These are phyloP conservation scores for Neotoma lepida DNA, from an alignment of 2,113 vertebrate genomes.

Conservation along the genomic window DNA sequence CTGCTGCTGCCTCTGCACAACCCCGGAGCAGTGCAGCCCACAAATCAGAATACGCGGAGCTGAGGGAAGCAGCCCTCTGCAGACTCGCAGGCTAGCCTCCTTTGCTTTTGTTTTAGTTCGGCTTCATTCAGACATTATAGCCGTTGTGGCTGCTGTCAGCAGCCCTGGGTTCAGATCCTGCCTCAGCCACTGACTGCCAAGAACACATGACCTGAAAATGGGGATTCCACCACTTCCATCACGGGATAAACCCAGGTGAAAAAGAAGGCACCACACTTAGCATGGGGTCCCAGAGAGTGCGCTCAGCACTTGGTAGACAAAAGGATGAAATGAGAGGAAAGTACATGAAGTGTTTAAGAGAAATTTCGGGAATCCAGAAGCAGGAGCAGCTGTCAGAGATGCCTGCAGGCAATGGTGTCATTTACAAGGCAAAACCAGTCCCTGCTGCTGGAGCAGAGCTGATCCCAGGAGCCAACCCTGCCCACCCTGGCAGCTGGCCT, in stretches of 20 bases:
- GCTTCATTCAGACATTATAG: neutral
- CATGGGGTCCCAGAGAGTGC: neutral
- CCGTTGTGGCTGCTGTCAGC: neutral
- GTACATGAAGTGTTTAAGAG: neutral
- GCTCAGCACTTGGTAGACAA: neutral
- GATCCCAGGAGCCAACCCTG: neutral
- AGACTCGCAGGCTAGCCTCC: neutral
- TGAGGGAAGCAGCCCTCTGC: no score
- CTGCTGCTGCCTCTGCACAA: neutral
- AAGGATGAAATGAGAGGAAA: neutral
- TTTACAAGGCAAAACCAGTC: neutral
- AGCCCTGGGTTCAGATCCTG: neutral
- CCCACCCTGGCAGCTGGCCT: rapidly evolving
- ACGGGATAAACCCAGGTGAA: neutral
- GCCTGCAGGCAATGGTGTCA: neutral
- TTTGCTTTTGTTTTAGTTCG: no score
- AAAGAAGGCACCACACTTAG: rapidly evolving
- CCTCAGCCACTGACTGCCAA: neutral
- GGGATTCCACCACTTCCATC: neutral
- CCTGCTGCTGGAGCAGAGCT: neutral
- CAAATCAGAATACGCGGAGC: neutral
- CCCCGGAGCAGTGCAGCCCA: neutral
- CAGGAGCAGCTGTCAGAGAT: constrained; percentile 54
- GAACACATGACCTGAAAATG: no score
- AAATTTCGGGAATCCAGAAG: constrained; percentile 61